Evolutionary conservation across 1,140 invertebrate genomes (phyloP).

Genomic region (Gryon sp.): DNA sequence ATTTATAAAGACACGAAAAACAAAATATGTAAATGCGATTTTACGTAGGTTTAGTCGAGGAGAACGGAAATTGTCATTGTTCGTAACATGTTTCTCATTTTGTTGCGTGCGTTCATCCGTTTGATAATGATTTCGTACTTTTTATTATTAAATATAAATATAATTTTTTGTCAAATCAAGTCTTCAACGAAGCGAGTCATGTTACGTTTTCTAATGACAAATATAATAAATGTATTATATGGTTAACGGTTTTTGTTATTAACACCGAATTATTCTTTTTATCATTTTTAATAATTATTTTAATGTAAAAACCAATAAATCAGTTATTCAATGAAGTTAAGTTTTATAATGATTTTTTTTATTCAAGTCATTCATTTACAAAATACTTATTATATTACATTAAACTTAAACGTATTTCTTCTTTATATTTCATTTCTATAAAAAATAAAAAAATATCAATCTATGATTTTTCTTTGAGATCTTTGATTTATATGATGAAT

Average conservation of each 20-base stretch:
- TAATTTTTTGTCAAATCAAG: conserved; percentile 1
- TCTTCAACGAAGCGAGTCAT: conserved; percentile 30
- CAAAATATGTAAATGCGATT: conserved; percentile 26
- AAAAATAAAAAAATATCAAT: no score
- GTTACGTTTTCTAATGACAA: conserved; percentile 27
- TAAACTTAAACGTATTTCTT: no score
- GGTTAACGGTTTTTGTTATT: conserved; percentile 18
- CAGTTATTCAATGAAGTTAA: not conserved
- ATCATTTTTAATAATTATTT: not conserved
- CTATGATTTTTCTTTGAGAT: no score
- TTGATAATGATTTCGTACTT: conserved; percentile 25
- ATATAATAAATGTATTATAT: conserved; percentile 47
- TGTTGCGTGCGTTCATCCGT: not conserved
- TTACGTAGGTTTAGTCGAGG: conserved; percentile 2
- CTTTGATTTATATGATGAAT: no score
- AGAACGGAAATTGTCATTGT: conserved; percentile 17
- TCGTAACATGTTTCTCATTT: conserved; percentile 40
- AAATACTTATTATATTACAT: no score
- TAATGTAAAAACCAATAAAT: not conserved
- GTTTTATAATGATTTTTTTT: not conserved
- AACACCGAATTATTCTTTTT: not conserved
- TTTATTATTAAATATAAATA: conserved; percentile 20
- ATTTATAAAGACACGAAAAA: conserved; percentile 14
- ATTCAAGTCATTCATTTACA: not conserved
- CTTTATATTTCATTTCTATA: conserved; percentile 1